Base-by-base conservation (phyloP, 2,888 invertebrate genomes). In the Aricia artaxerxes region DNA sequence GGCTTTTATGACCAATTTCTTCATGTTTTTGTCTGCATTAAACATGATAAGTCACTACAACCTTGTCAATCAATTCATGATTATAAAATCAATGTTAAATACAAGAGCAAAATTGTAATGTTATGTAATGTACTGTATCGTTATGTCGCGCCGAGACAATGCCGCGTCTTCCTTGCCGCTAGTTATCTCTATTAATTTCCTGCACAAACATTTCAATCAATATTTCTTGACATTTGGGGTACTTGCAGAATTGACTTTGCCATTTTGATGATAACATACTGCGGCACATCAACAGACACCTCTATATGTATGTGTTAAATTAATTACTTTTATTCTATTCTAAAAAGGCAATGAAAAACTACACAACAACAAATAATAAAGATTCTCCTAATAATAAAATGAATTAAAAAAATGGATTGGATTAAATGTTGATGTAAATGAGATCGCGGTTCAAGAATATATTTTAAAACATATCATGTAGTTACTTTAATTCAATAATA, bases 171-270 rank as follows among this genome's bases (percentile, higher is more conserved):
- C 69, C 31, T 69, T 69, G 69, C 69, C 69, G 7, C 53, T 87
- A 85, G 88, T 86, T 91, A 90, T 91, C 90, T 84, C 83, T 84
- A 84, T 90, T 90, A 88, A 91, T 91, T 91, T 91, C 91, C 91
- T 89, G 88, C 64, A 83, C 85, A 84, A 85, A 85, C 84, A 85
- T 87, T 85, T 87, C 86, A 88, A 86, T 87, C 85, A 86, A 84
- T 81, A 81, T 80, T 82, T 77, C 82, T 82, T 82, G 82, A 82
- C 80, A 79, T 78, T 79, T 73, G 81, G 81, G 81, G 80, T 60
- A 75, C 35, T 69, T 64, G 24, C 73, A 40, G n/a, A 69, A 57
- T 13, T 60, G 53, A 38, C 49, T 72, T 38, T 77, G 38, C 35
- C 38, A n/a, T 61, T 76, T 13, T 31, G 49, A 53, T 76, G 83